Percentiles rank a stretch among this genome's conserved stretches.
These are phyloP conservation scores for Enteromius viviparus DNA, from an alignment of 2,797 vertebrate genomes.

Conservation along the genomic window DNA sequence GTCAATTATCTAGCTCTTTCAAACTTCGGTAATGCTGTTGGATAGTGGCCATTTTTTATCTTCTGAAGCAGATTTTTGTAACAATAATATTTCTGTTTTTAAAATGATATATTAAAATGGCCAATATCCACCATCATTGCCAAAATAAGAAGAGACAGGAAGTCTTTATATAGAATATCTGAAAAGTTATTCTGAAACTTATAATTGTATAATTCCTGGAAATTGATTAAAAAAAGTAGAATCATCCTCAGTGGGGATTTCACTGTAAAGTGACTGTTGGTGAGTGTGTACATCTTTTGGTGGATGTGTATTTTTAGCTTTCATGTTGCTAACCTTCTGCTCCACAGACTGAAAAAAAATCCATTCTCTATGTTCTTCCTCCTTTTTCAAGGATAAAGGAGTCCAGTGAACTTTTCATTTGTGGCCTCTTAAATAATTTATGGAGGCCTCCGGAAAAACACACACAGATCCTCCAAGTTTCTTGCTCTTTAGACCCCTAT, in stretches of 20 bases:
- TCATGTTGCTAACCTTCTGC: conserved; percentile 36
- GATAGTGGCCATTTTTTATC: too few relatives aligned
- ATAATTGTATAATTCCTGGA: neutral
- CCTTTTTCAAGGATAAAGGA: conserved; percentile 47
- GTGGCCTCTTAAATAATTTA: conserved; percentile 58
- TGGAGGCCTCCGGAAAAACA: conserved; percentile 33
- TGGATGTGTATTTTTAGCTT: conserved; percentile 42
- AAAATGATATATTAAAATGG: too few relatives aligned
- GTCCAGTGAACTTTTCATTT: conserved; percentile 42
- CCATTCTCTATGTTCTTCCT: conserved; percentile 48
- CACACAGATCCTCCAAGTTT: conserved; percentile 44
- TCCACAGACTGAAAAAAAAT: conserved; percentile 44
- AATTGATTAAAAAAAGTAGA: neutral
- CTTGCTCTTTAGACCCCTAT: conserved; percentile 8
- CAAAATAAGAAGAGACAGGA: too few relatives aligned
- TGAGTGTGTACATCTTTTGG: conserved; percentile 12
- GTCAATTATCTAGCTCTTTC: too few relatives aligned
- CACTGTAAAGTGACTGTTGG: conserved; percentile 16
- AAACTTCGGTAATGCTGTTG: too few relatives aligned
- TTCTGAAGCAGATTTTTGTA: too few relatives aligned
- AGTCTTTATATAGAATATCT: neutral
- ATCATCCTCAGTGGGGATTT: conserved; percentile 19
- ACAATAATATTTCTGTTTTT: too few relatives aligned
- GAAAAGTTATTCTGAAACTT: neutral
- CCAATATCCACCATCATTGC: too few relatives aligned